Percentiles rank a stretch among this genome's conserved stretches.
These are phyloP conservation scores for Ptychochromis oligacanthus DNA, from an alignment of 2,113 vertebrate species.

Conservation along the genomic window DNA sequence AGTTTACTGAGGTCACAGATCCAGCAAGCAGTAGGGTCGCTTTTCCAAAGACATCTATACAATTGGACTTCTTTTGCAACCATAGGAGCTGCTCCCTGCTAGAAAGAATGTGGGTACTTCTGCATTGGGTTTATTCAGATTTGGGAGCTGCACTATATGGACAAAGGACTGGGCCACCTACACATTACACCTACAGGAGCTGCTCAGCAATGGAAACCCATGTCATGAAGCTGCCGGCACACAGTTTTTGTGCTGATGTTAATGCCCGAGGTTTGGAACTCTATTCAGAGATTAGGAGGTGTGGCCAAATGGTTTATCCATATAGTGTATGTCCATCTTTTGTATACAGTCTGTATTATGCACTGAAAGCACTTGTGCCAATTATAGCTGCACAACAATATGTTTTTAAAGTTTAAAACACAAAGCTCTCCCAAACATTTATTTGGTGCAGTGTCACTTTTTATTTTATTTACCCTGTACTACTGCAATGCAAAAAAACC, in stretches of 20 bases:
- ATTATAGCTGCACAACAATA: neutral
- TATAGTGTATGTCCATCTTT: no score
- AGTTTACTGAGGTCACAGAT: neutral
- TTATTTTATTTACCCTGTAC: neutral
- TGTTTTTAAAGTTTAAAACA: neutral
- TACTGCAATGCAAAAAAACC: neutral
- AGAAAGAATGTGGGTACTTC: no score
- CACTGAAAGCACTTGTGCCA: neutral
- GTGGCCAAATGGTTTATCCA: neutral
- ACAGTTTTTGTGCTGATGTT: no score
- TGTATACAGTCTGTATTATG: neutral
- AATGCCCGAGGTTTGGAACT: no score
- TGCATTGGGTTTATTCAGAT: no score
- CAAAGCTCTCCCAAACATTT: neutral
- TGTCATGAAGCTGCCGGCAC: no score
- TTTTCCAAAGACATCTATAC: neutral
- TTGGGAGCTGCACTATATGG: no score
- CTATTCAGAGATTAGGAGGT: neutral
- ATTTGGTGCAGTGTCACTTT: neutral
- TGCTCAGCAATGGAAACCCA: no score
- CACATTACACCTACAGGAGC: no score
- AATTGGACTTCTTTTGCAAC: neutral
- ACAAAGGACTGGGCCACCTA: no score
- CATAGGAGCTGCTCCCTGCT: no score
- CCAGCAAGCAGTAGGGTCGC: neutral